phyloP scores from a whole-genome alignment of 2,888 invertebrate genomes.

The Folsomia manolachei region DNA sequence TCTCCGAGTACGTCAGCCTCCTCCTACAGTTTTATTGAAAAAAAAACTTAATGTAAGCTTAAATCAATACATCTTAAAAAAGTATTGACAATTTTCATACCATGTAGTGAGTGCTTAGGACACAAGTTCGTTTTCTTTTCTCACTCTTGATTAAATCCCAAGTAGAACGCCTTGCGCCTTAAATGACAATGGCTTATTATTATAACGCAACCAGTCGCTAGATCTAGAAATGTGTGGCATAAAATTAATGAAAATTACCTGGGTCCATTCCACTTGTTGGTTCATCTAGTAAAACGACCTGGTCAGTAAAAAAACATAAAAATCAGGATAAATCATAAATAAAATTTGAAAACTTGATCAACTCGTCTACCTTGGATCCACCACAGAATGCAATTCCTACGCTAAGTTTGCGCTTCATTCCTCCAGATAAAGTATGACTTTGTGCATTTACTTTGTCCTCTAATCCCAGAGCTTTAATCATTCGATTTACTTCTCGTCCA shows the following conservation, averaged over 20 bases:
- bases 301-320: too few species aligned
- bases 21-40: slow-evolving; percentile 16
- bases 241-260: slow-evolving; percentile 53
- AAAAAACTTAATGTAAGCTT: background rate
- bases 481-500: slow-evolving; percentile 58
- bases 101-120: slow-evolving; percentile 77
- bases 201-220: too few species aligned
- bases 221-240: background rate
- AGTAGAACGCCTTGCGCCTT: slow-evolving; percentile 56
- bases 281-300: background rate
- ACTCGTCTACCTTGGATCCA: slow-evolving; percentile 53
- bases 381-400: slow-evolving; percentile 83
- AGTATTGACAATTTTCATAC: too few species aligned
- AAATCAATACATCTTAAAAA: too few species aligned
- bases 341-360: too few species aligned
- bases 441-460: slow-evolving; percentile 63
- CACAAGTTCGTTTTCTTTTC: slow-evolving; percentile 70
- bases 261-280: slow-evolving; percentile 57
- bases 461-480: slow-evolving; percentile 65
- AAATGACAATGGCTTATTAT: too few species aligned
- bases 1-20: slow-evolving; percentile 57
- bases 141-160: slow-evolving; percentile 55
- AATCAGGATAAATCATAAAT: too few species aligned
- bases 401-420: slow-evolving; percentile 85
- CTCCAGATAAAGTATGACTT: slow-evolving; percentile 74